Evolutionary conservation across 2,797 vertebrate genomes (phyloP).

Genomic region (Zenarchopterus dispar): DNA sequence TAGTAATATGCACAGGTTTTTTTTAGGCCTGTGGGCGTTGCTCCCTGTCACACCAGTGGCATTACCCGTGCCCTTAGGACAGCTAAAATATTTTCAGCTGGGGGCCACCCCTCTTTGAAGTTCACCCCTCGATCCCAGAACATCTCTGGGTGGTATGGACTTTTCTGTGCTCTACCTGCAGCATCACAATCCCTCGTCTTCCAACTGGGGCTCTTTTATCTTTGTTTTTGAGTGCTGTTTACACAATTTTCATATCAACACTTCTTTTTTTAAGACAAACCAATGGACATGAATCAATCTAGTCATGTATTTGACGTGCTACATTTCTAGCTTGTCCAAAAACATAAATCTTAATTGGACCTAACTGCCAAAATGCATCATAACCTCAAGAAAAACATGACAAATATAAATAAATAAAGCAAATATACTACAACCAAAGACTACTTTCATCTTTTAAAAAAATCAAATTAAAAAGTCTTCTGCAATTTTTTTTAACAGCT

Average conservation of each 20-base stretch:
- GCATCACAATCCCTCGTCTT: constrained; percentile 23
- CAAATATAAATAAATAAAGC: too few relatives aligned
- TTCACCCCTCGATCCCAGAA: constrained; percentile 15
- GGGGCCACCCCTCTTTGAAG: constrained; percentile 4
- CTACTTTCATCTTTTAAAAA: too few relatives aligned
- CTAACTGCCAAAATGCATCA: too few relatives aligned
- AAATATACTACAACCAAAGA: too few relatives aligned
- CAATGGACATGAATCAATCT: neutral
- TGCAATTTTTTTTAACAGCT: too few relatives aligned
- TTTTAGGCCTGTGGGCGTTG: neutral
- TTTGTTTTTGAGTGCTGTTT: constrained; percentile 36
- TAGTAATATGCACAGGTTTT: neutral
- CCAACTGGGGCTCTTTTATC: constrained; percentile 39
- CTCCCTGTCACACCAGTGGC: constrained; percentile 5
- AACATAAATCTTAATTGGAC: too few relatives aligned
- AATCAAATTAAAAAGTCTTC: too few relatives aligned
- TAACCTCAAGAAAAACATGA: too few relatives aligned
- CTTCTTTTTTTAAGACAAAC: constrained; percentile 24
- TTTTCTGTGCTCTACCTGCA: constrained; percentile 21
- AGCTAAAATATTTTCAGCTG: constrained; percentile 11
- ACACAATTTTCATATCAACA: constrained; percentile 20
- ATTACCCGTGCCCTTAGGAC: constrained; percentile 1
- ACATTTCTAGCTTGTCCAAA: too few relatives aligned
- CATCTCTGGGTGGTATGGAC: constrained; percentile 25
- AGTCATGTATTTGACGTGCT: too few relatives aligned